These are phyloP conservation scores for Notolabrus celidotus DNA, from an alignment of 2,797 vertebrate species.

Conservation along the genomic window DNA sequence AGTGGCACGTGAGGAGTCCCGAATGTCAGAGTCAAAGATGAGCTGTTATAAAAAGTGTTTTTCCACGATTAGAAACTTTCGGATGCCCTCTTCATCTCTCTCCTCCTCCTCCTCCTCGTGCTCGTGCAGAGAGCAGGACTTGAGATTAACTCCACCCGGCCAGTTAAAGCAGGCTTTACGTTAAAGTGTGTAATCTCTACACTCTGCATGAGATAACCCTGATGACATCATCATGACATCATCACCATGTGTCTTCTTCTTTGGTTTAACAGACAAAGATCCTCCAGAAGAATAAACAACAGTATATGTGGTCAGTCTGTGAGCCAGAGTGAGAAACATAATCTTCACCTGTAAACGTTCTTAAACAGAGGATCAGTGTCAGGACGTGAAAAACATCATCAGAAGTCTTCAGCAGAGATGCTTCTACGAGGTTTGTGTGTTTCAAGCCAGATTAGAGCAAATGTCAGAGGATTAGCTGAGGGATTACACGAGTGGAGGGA, in stretches of 20 bases:
- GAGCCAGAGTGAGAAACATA: background rate
- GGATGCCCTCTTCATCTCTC: background rate
- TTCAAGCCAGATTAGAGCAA: slow-evolving; percentile 50
- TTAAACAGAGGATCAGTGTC: background rate
- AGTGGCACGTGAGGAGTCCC: too few species aligned
- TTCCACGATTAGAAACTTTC: background rate
- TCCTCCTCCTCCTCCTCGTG: background rate
- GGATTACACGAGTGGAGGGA: slow-evolving; percentile 41
- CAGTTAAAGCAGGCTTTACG: background rate
- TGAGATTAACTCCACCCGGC: background rate
- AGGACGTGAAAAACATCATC: background rate
- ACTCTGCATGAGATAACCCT: background rate
- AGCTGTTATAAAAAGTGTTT: too few species aligned
- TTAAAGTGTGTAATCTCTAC: background rate
- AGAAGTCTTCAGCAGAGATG: slow-evolving; percentile 12
- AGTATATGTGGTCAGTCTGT: too few species aligned
- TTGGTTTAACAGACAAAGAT: background rate
- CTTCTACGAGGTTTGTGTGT: background rate
- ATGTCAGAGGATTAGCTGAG: slow-evolving; percentile 51
- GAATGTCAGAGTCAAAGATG: too few species aligned
- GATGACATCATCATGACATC: background rate
- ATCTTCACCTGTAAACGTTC: background rate
- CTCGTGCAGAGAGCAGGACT: background rate
- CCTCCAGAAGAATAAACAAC: background rate
- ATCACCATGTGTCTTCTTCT: background rate